Base-by-base conservation (phyloP, 2,888 invertebrate genomes). In the Melinaea marsaeus region DNA sequence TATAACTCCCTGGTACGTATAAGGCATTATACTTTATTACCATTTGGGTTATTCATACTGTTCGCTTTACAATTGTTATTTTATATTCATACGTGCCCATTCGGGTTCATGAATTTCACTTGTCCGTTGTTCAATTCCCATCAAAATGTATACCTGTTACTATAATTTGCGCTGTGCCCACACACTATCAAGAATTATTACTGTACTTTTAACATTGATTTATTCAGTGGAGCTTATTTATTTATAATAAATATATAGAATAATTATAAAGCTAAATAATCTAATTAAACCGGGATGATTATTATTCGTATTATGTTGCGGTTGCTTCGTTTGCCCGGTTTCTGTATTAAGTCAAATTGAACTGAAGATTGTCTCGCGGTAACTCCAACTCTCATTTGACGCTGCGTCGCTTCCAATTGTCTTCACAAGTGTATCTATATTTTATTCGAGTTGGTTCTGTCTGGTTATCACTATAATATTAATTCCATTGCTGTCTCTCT, bases 321-420 rank as follows among this genome's bases (percentile, higher is more conserved):
- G 35, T 55, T 35, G 69, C 68, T 72, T 74, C 77, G 78, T 81
- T 80, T 72, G 77, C 75, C 79, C 77, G 81, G 80, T 72, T 77
- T 75, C 79, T 86, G 85, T 88, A 87, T 86, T 84, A 87, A 79
- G 86, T 86, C 86, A 88, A 89, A 88, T 88, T 88, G 88, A 86
- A 87, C 83, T 69, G 78, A 79, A 81, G 83, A 88, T 88, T 87
- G 88, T 85, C 83, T 85, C 80, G 74, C 77, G 77, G 77, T 76
- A 83, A 84, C 84, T 83, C 51, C 32, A 51, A 51, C 32, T 87
- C 87, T 87, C 81, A 86, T 88, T 88, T 87, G 88, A 84, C 82
- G 86, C 79, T 84, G 86, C 86, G 81, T 76, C 80, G 86, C 83
- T 84, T 83, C 83, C 83, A 85, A 86, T 85, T 86, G 86, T 86